Evolutionary conservation across 1,140 invertebrate species (phyloP).

Genomic region (Zaprionus davidi): DNA sequence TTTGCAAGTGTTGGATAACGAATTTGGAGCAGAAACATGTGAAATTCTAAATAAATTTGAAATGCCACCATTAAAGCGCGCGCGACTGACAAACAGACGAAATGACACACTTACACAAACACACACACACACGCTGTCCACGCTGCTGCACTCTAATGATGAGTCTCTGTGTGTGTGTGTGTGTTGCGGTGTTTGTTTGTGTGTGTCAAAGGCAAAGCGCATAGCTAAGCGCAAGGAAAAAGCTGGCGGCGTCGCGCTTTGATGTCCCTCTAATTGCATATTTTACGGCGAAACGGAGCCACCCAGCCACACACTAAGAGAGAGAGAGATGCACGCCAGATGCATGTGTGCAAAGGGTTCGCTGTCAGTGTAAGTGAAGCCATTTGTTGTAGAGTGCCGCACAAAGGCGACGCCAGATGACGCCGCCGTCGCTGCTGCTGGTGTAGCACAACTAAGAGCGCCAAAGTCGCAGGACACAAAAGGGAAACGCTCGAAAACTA

Average conservation of each 20-base stretch:
- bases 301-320: conserved; percentile 22
- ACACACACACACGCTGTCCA: conserved; percentile 8
- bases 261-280: conserved; percentile 82
- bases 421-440: conserved; percentile 41
- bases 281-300: conserved; percentile 74
- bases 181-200: conserved; percentile 28
- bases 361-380: conserved; percentile 68
- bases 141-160: conserved; percentile 66
- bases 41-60: conserved; percentile 67
- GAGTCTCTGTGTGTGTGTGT: conserved; percentile 42
- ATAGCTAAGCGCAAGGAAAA: conserved; percentile 57
- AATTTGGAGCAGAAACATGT: conserved; percentile 32
- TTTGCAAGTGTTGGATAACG: conserved; percentile 55
- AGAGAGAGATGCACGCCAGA: conserved; percentile 3
- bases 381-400: conserved; percentile 57
- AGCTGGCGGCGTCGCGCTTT: conserved; percentile 56
- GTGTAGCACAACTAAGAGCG: conserved; percentile 55
- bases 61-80: conserved; percentile 29
- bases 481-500: conserved; percentile 73
- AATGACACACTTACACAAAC: conserved; percentile 27
- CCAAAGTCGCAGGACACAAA: conserved; percentile 67
- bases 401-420: conserved; percentile 19
- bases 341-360: conserved; percentile 57
- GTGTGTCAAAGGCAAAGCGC: conserved; percentile 70
- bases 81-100: conserved; percentile 56